Evolutionary conservation across 2,888 invertebrate species (phyloP).

Genomic region (Yponomeuta cagnagella): DNA sequence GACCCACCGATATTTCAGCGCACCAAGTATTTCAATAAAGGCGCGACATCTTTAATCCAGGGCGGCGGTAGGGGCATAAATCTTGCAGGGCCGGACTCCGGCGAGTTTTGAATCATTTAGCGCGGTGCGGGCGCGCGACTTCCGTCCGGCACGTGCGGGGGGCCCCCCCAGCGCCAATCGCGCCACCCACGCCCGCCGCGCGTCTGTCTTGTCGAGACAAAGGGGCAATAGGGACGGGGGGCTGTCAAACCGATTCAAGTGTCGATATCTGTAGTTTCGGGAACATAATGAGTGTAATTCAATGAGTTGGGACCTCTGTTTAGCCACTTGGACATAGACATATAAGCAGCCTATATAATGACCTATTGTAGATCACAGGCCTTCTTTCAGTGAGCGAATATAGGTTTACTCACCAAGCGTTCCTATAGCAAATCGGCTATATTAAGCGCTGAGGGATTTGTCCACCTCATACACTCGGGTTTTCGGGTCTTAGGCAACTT

Average conservation of each 20-base stretch:
- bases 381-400: no score
- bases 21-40: constrained; percentile 64
- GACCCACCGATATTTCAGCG: constrained; percentile 48
- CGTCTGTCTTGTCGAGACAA: constrained; percentile 76
- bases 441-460: no score
- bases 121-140: constrained; percentile 64
- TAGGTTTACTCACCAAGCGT: no score
- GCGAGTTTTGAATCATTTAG: constrained; percentile 75
- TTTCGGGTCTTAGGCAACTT: no score
- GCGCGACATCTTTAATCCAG: constrained; percentile 75
- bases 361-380: no score
- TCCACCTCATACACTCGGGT: no score
- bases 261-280: neutral
- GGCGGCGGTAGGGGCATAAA: constrained; percentile 70
- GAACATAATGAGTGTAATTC: no score
- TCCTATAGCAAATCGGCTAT: no score
- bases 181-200: constrained; percentile 34
- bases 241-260: neutral
- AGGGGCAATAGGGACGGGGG: constrained; percentile 58
- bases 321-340: no score
- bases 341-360: no score
- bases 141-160: constrained; percentile 71
- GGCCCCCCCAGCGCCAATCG: constrained; percentile 32
- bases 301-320: no score
- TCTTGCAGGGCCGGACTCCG: constrained; percentile 71